Conservation (phyloP, 2,797 vertebrate species). For the Moxostoma hubbsi region DNA sequence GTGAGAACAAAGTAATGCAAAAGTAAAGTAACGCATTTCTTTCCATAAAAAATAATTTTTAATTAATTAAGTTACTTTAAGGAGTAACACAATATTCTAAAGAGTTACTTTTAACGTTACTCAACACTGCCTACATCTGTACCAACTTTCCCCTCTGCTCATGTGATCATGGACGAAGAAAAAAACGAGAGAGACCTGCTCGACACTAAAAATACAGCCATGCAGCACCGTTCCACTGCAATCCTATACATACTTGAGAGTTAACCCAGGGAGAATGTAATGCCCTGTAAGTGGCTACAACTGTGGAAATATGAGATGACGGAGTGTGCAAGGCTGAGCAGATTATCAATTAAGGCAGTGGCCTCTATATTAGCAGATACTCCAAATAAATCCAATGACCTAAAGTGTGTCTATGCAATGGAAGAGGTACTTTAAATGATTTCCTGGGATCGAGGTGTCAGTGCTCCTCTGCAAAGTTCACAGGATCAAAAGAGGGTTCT, state of each 20-base stretch:
- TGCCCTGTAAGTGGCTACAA: slow-evolving; percentile 55
- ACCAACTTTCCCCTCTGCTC: slow-evolving; percentile 41
- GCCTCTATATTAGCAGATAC: slow-evolving; percentile 39
- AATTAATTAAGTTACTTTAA: too few species aligned
- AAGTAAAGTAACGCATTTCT: too few species aligned
- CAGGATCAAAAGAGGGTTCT: background rate
- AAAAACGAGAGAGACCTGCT: slow-evolving; percentile 59
- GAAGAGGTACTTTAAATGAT: background rate
- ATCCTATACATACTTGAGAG: slow-evolving; percentile 58
- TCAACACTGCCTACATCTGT: slow-evolving; percentile 30
- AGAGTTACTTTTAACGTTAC: too few species aligned
- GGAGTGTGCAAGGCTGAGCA: slow-evolving; percentile 35
- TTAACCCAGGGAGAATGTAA: slow-evolving; percentile 49
- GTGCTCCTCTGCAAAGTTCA: background rate
- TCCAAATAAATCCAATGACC: slow-evolving; percentile 34
- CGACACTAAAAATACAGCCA: slow-evolving; percentile 54
- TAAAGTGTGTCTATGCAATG: slow-evolving; percentile 9
- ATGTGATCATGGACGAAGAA: background rate
- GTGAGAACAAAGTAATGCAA: too few species aligned
- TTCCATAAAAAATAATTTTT: too few species aligned
- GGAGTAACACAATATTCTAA: too few species aligned
- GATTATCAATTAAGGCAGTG: slow-evolving; percentile 59
- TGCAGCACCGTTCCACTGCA: slow-evolving; percentile 31
- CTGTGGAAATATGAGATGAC: slow-evolving; percentile 57
- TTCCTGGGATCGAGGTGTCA: slow-evolving; percentile 9